Evolutionary conservation across 2,888 invertebrate genomes (phyloP).

Genomic region (Argyra leucocephala): DNA sequence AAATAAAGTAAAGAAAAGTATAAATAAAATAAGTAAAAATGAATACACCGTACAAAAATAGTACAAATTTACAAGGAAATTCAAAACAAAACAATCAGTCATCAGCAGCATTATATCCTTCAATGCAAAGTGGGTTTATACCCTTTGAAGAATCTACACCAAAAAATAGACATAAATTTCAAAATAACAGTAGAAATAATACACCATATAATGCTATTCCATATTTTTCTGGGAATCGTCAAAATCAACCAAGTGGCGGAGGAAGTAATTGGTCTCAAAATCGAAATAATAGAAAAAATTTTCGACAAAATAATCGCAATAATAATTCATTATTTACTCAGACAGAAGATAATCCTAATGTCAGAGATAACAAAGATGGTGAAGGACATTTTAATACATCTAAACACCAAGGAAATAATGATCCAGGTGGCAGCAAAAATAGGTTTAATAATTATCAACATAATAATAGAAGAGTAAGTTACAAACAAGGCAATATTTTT

Average conservation of each 20-base stretch:
- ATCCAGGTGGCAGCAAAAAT: not conserved
- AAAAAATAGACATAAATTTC: slow-evolving; percentile 14
- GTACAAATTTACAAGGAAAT: slow-evolving; percentile 16
- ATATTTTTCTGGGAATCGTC: slow-evolving; percentile 15
- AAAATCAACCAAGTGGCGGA: not conserved
- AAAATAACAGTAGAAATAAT: not conserved
- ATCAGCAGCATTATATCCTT: slow-evolving; percentile 31
- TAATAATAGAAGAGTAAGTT: not conserved
- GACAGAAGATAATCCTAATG: not conserved
- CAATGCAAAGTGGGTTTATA: slow-evolving; percentile 35
- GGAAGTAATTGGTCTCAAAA: not conserved
- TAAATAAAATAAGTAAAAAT: slow-evolving; percentile 24
- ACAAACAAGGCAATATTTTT: not conserved
- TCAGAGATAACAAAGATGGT: not conserved
- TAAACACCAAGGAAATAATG: no score
- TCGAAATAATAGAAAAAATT: slow-evolving; percentile 14
- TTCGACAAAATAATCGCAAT: slow-evolving; percentile 19
- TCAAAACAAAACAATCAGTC: slow-evolving; percentile 31
- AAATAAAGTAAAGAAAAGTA: no score
- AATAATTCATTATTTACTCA: slow-evolving; percentile 13
- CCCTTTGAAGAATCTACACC: slow-evolving; percentile 32
- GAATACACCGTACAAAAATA: slow-evolving; percentile 30
- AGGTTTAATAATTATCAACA: not conserved
- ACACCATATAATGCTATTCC: not conserved
- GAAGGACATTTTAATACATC: not conserved